phyloP scores from a whole-genome alignment of 2,797 vertebrate species.

The Channallabes apus region DNA sequence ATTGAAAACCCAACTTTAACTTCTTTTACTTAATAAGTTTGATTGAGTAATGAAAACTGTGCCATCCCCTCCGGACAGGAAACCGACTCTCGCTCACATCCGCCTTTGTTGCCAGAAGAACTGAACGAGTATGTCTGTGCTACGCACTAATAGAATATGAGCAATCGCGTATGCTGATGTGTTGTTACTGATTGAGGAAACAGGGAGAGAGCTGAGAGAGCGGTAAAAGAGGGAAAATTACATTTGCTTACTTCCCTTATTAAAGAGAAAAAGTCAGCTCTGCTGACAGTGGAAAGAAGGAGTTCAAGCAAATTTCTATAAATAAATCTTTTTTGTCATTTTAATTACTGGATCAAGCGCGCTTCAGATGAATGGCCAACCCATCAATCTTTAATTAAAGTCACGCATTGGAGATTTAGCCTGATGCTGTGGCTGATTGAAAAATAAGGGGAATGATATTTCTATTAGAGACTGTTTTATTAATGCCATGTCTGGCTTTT shows the following conservation, averaged over 20 bases:
- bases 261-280: slow-evolving; percentile 66
- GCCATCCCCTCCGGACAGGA: slow-evolving; percentile 47
- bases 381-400: slow-evolving; percentile 85
- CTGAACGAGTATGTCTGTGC: slow-evolving; percentile 75
- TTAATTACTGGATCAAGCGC: slow-evolving; percentile 80
- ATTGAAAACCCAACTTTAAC: slow-evolving; percentile 70
- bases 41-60: slow-evolving; percentile 65
- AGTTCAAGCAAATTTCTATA: slow-evolving; percentile 75
- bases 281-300: slow-evolving; percentile 71
- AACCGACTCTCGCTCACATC: slow-evolving; percentile 69
- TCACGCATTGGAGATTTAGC: slow-evolving; percentile 78
- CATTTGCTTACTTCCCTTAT: slow-evolving; percentile 59
- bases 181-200: slow-evolving; percentile 56
- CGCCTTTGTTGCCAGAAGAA: slow-evolving; percentile 78
- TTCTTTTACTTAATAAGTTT: slow-evolving; percentile 73
- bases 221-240: slow-evolving; percentile 46
- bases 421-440: slow-evolving; percentile 77
- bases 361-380: slow-evolving; percentile 72
- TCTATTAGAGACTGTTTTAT: slow-evolving; percentile 84
- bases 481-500: slow-evolving; percentile 79
- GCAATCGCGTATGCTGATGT: slow-evolving; percentile 51
- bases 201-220: slow-evolving; percentile 22
- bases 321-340: slow-evolving; percentile 81
- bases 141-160: slow-evolving; percentile 74
- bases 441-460: slow-evolving; percentile 84